Base-by-base conservation (phyloP, 92 coral and sea anemone genomes). In the Desmophyllum pertusum region DNA sequence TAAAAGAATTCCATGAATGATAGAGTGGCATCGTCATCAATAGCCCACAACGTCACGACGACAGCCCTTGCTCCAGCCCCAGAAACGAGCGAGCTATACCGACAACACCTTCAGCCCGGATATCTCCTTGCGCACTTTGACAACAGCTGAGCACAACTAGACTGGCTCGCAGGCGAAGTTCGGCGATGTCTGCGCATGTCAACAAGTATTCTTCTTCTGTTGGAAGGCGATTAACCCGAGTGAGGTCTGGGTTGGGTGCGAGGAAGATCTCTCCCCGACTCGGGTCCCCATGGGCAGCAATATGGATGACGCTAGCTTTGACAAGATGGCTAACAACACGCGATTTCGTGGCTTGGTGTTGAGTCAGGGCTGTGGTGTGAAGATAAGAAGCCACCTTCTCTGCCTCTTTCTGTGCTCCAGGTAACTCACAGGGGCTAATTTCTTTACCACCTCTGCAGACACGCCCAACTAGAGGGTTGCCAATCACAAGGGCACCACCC, bases 241-340 rank as follows among this genome's bases (percentile, higher is more conserved):
- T 51, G 38, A 59, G 25, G 74, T 76, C 83, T 30, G 88, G 63
- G 73, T 65, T 73, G 37, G 93, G 90, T 25, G 90, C 70, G 17
- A 89, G 90, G 36, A 83, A 73, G 81, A 85, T 85, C 81, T 89
- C 92, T 40, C 90, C 92, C 33, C 87, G 75, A 4, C 78, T 43
- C 55, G 63, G 27, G 63, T 85, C 90, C 15, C 90, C 90, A 61
- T 85, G 92, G 8, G 92, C 92, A 37, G 92, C 92, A 30, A 84
- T 85, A 45, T 85, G 84, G 10, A 85, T 77, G 36, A 88, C 48
- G 75, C 78, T 70, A 0, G 90, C 90, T 50, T 59, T 73, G 38
- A 50, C 37, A 66, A 86, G 64, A 37, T 65, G 75, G 27, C 69
- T 41, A 36, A 88, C 30, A 4, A 88, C 84, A 21, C 52, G 46